Evolutionary conservation across 1,140 invertebrate genomes (phyloP).

Genomic region (Mactra quadrangularis): DNA sequence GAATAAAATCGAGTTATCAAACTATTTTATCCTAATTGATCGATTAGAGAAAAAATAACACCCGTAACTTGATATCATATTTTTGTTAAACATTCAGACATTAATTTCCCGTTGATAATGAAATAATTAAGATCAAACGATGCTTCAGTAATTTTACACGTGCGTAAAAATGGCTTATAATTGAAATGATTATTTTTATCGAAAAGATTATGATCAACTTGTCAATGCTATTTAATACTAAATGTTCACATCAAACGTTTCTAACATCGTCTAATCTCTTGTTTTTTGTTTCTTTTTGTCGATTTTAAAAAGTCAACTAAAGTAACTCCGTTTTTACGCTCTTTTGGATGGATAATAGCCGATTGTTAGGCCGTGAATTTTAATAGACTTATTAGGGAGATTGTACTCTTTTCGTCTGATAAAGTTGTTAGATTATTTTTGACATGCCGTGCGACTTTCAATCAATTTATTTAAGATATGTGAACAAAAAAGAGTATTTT

Average conservation of each 20-base stretch:
- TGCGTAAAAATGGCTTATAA: slow-evolving; percentile 30
- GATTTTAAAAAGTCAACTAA: neutral
- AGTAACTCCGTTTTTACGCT: neutral
- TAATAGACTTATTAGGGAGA: slow-evolving; percentile 5
- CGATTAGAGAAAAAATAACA: no score
- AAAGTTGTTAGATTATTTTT: no score
- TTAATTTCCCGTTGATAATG: slow-evolving; percentile 13
- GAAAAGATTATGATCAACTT: slow-evolving; percentile 16
- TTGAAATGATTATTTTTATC: neutral
- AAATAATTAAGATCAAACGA: neutral
- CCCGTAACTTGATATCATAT: no score
- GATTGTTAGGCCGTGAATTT: slow-evolving; percentile 10
- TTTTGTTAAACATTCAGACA: neutral
- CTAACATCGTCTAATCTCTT: neutral
- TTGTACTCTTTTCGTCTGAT: no score
- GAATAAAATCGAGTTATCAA: no score
- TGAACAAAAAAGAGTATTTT: no score
- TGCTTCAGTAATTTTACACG: slow-evolving; percentile 24
- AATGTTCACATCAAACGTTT: slow-evolving; percentile 5
- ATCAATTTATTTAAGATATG: no score
- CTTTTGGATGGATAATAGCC: neutral
- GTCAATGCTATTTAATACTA: neutral
- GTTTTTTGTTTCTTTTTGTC: neutral
- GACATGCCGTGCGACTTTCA: no score
- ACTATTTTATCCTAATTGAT: no score